A percentile compares a stretch with the other conserved stretches of the same genome.
Evolutionary conservation across 1,140 invertebrate species (phyloP).

Genomic region (Branchinecta lindahli): DNA sequence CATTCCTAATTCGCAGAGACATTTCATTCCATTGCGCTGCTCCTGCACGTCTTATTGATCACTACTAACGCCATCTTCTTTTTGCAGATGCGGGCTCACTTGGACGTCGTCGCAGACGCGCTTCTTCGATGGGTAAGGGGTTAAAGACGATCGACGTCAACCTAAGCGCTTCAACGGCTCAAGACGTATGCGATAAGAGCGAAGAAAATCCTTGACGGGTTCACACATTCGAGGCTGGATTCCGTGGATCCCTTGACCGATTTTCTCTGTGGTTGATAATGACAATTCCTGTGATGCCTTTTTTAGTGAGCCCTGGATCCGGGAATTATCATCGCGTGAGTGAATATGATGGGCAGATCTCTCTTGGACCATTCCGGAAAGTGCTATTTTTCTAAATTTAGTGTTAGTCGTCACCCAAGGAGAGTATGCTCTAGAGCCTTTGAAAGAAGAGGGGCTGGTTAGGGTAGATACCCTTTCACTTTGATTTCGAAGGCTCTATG

Average conservation of each 20-base stretch:
- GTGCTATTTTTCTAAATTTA: background rate
- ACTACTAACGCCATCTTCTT: background rate
- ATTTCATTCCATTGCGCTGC: too few species aligned
- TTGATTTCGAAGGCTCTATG: too few species aligned
- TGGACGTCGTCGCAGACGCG: constrained; percentile 82
- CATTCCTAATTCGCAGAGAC: too few species aligned
- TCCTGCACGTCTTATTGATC: too few species aligned
- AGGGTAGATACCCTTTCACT: too few species aligned
- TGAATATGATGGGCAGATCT: background rate
- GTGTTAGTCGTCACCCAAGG: too few species aligned
- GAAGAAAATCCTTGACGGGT: too few species aligned
- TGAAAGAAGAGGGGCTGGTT: too few species aligned
- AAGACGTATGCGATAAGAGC: background rate
- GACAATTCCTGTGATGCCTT: background rate
- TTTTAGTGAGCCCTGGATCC: background rate
- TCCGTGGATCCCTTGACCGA: background rate
- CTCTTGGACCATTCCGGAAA: background rate
- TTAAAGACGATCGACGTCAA: too few species aligned
- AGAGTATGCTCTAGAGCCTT: too few species aligned
- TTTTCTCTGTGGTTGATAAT: too few species aligned
- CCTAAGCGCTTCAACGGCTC: background rate
- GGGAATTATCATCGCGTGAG: background rate
- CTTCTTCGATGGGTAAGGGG: constrained; percentile 78
- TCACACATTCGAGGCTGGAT: background rate
- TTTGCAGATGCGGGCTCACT: constrained; percentile 73